Evolutionary conservation across 2,113 vertebrate species (phyloP), one percentile per base, ranked within the genome.

Genomic region (Corydoras sp.): DNA sequence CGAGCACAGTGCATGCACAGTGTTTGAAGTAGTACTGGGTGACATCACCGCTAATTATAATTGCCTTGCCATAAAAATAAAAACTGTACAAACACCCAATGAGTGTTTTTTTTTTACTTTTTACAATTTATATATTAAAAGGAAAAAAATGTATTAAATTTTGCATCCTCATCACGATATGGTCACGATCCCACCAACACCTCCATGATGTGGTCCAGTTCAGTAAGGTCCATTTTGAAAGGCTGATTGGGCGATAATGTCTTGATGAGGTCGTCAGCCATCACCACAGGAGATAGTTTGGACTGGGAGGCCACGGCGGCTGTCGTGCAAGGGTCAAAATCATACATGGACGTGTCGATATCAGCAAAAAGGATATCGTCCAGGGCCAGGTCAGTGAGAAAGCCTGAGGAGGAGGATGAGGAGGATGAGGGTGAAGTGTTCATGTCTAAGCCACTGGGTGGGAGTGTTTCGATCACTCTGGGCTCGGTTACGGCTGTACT

Each of bases 171-270:
- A 15, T 66, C 59, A 56, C 62, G 48, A 75, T 7, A 49, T 14
- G 69, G 79, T 95, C 92, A 99, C 64, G 95, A 99, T 53, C 96
- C 96, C 32, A 99, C 96, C 32, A 99, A 87, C 86, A 99, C 96
- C 89, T 99, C 96, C 96, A 99, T 99, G 77, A 99, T 99, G 89
- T 98, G 96, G 90, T 98, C 96, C 83, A 98, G 91, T 92, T 99
- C 96, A 50, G 95, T 95, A 79, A 99, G 93, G 88, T 99, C 96
- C 84, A 99, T 97, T 90, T 98, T 99, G 82, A 98, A 99, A 93
- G 96, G 96, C 92, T 96, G 96, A 89, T 89, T 99, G 77, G 95
- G 96, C 12, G 92, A 93, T 0, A 99, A 85, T 29, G 94, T 97
- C 85, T 98, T 99, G 66, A 99, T 92, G 83, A 99, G 93, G 88